Evolutionary conservation across 2,888 invertebrate species (phyloP).

Genomic region (Luffia ferchaultella): DNA sequence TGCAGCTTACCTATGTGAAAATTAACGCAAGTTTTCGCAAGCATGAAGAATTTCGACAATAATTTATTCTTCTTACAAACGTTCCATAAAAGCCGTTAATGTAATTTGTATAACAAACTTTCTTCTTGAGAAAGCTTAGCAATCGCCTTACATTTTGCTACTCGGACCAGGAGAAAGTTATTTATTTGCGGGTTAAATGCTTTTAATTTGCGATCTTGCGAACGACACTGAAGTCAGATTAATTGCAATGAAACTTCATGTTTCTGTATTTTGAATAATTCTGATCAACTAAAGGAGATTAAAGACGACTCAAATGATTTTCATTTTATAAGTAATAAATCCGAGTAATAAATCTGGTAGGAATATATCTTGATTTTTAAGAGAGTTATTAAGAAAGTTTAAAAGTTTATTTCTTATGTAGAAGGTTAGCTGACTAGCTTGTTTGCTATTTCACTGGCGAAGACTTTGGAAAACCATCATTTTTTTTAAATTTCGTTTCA

Average conservation of each 20-base stretch:
- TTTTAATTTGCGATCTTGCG: background rate
- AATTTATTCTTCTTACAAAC: background rate
- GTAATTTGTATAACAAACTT: background rate
- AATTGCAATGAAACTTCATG: background rate
- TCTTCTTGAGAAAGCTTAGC: background rate
- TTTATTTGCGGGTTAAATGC: background rate
- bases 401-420: no score
- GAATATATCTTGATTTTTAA: no score
- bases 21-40: background rate
- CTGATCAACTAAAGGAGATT: no score
- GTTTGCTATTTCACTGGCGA: no score
- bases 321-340: no score
- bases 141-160: background rate
- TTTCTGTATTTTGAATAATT: no score
- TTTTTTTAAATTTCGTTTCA: no score
- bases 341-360: no score
- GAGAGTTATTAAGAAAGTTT: no score
- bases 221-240: background rate
- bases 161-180: background rate
- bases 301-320: no score
- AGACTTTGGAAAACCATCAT: no score
- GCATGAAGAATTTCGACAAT: background rate
- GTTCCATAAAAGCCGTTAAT: background rate
- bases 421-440: no score
- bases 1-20: background rate